Evolutionary conservation across 1,140 invertebrate species (phyloP), one percentile per base, ranked within the genome.

Genomic region (Brachystomella parvula): DNA sequence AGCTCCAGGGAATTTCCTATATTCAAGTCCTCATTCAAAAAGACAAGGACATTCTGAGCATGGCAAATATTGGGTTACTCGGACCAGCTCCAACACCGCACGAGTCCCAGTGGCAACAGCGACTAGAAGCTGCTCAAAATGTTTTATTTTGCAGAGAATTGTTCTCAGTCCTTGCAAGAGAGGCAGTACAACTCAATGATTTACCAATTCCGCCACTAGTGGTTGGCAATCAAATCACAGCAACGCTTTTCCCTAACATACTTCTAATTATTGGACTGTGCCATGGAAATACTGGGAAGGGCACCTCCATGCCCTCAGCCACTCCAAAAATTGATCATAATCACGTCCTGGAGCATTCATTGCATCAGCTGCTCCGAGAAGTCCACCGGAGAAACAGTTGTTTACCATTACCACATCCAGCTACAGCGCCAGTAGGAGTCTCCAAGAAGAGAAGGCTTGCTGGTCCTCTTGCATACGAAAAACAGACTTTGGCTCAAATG

Each of bases 81-180:
- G 72, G 76, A 49, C 76, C 77, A 24, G 71, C 79, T 26, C 75
- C 76, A 17, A 74, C 68, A 6, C 69, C 75, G 63, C 81, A 87
- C 0, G 90, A 93, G 69, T 83, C 87, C 49, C 87, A 91, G 76
- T 98, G 94, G 95, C 92, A 96, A 74, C 89, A 92, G 73, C 93
- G 93, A 76, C 79, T 98, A 6, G 94, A 98, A 78, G 89, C 90
- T 1, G 94, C 94, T 0, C 95, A 98, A 76, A 98, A 97, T 80
- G 94, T 97, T 32, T 79, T 97, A 2, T 98, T 96, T 79, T 98
- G 94, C 77, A 97, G 97, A 81, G 95, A 98, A 79, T 78, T 98
- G 1, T 97, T 98, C 76, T 90, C 90, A 67, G 90, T 96, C 76
- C 79, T 98, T 33, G 94, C 94, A 0, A 87, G 91, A 67, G 94